Evolutionary conservation across 2,113 vertebrate genomes (phyloP), one percentile per base, ranked within the genome.

Genomic region (Stictonetta naevosa): DNA sequence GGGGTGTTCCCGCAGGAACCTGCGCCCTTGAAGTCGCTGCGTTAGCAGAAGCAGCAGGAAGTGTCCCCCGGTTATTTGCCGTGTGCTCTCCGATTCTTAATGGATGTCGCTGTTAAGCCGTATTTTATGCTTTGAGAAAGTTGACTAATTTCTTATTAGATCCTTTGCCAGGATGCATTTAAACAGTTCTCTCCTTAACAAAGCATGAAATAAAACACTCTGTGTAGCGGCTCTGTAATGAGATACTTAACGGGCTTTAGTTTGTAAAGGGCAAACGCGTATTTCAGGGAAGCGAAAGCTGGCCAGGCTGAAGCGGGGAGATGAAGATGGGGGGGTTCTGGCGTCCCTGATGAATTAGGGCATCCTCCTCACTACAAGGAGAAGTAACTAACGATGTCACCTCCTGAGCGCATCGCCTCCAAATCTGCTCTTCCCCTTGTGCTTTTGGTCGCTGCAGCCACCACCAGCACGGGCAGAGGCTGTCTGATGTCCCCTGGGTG

Each of bases 121-220:
- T 82, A 80, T 94, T 92, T 92, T 93, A 91, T 92, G 96, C 56
- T 62, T 92, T 91, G 48, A 44, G 82, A 58, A 92, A 92, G 60
- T 91, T 78, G 95, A 84, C 91, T 96, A 94, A 95, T 96, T 94
- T 87, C 94, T 96, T 93, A 92, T 92, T 96, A 97, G 88, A 58
- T 94, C 92, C 83, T 90, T 55, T 81, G 76, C 67, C 74, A 90
- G 96, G 81, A 95, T 92, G 92, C 81, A 83, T 89, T 96, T 88
- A 91, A 89, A 26, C 0, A 42, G 86, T 92, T 93, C 89, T 90
- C 62, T 88, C 95, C 94, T 95, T 96, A 97, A 96, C 88, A 94
- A 96, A 95, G 96, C 95, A 86, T 96, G 95, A 97, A 97, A 96
- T 93, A 95, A 97, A 96, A 84, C 84, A 93, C 78, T 69, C 82